These are phyloP conservation scores for Encarsia formosa DNA, from an alignment of 2,888 invertebrate genomes.

Conservation along the genomic window DNA sequence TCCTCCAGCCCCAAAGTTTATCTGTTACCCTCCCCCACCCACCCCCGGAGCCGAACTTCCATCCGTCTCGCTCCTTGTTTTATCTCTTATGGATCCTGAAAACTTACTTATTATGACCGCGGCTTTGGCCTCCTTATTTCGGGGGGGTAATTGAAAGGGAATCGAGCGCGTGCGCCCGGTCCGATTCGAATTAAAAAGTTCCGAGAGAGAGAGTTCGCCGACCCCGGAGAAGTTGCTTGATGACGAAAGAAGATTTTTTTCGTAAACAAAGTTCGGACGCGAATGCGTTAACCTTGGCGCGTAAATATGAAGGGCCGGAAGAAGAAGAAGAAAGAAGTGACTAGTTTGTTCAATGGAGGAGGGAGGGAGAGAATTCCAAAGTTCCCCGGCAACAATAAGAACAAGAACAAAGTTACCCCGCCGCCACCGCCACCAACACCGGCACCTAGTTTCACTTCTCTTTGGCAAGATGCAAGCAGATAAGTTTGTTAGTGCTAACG, in stretches of 20 bases:
- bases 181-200: slow-evolving; percentile 24
- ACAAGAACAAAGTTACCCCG: slow-evolving; percentile 50
- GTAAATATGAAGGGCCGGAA: slow-evolving; percentile 42
- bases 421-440: too few species aligned
- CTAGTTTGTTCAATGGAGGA: slow-evolving; percentile 50
- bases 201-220: not conserved
- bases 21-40: slow-evolving; percentile 18
- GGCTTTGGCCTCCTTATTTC: not conserved
- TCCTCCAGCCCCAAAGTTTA: too few species aligned
- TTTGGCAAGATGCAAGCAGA: slow-evolving; percentile 41
- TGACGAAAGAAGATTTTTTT: not conserved
- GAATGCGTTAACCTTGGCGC: slow-evolving; percentile 39
- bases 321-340: slow-evolving; percentile 48
- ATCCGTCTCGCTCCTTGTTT: slow-evolving; percentile 25
- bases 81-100: slow-evolving; percentile 19
- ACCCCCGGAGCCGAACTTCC: slow-evolving; percentile 19
- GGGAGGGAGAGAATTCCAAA: slow-evolving; percentile 36
- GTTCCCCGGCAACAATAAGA: slow-evolving; percentile 51
- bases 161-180: slow-evolving; percentile 11
- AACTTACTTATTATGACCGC: slow-evolving; percentile 26
- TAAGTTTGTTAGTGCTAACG: slow-evolving; percentile 35
- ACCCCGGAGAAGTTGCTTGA: not conserved
- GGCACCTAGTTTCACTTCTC: slow-evolving; percentile 38
- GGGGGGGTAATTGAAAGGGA: slow-evolving; percentile 15
- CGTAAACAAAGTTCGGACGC: not conserved